Conservation (phyloP, 2,113 vertebrate species). For the Ia io region DNA sequence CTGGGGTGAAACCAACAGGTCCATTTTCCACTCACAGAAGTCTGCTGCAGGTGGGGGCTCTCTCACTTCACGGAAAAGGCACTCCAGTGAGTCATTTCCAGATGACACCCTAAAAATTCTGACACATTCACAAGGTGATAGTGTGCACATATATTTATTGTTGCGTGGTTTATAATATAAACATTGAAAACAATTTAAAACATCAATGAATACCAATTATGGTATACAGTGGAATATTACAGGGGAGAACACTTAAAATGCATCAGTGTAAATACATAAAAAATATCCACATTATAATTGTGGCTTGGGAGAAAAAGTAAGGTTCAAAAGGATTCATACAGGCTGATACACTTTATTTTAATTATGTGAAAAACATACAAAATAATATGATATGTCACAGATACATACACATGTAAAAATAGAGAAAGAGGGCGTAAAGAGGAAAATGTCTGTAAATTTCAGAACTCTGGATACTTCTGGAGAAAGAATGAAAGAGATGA, state of each 20-base stretch:
- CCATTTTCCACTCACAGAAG: neutral
- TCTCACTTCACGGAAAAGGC: neutral
- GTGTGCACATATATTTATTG: accelerated
- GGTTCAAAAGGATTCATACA: neutral
- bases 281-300: neutral
- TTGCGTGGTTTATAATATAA: neutral
- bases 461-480: neutral
- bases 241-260: neutral
- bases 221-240: neutral
- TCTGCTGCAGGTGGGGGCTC: accelerated
- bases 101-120: no score
- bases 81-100: neutral
- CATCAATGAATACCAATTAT: no score
- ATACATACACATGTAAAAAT: accelerated
- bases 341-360: neutral
- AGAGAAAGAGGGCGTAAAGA: accelerated
- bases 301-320: neutral
- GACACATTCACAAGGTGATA: no score
- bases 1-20: neutral
- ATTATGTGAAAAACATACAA: neutral
- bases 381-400: accelerated
- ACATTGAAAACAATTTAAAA: neutral
- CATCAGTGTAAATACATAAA: no score
- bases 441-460: accelerated
- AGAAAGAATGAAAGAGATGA: no score